Evolutionary conservation across 2,113 vertebrate genomes (phyloP).

Genomic region (Nibea coibor): DNA sequence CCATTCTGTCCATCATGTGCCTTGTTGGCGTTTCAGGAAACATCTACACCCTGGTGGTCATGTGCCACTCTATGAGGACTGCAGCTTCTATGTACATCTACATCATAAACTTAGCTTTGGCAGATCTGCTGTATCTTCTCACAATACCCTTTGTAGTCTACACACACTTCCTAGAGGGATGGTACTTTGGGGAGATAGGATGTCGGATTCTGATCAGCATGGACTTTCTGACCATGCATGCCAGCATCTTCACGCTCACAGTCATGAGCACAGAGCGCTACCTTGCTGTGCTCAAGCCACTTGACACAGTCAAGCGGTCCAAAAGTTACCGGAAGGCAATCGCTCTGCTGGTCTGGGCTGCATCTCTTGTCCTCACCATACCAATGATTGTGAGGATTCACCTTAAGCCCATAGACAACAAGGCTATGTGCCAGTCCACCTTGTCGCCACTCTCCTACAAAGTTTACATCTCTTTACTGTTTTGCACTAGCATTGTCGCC

Average conservation of each 20-base stretch:
- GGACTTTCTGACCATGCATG: constrained; percentile 95
- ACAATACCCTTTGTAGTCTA: constrained; percentile 94
- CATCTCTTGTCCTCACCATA: constrained; percentile 89
- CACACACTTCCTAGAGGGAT: constrained; percentile 91
- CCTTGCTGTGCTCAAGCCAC: constrained; percentile 90
- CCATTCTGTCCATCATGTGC: constrained; percentile 91
- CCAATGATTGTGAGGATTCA: constrained; percentile 92
- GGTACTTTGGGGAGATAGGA: constrained; percentile 91
- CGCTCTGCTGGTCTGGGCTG: constrained; percentile 88
- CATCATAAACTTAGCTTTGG: constrained; percentile 92
- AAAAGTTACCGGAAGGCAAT: constrained; percentile 93
- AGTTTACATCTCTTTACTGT: constrained; percentile 90
- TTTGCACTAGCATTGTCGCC: constrained; percentile 93
- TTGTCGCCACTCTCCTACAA: constrained; percentile 88
- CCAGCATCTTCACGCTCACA: constrained; percentile 93
- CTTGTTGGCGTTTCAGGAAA: constrained; percentile 90
- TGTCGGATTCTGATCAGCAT: constrained; percentile 90
- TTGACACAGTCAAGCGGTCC: constrained; percentile 92
- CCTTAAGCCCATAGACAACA: constrained; percentile 84
- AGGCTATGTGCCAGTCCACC: constrained; percentile 89
- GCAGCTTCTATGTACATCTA: constrained; percentile 95
- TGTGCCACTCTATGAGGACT: constrained; percentile 90
- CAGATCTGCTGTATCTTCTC: constrained; percentile 91
- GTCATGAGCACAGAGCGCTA: constrained; percentile 94
- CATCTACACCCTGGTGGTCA: constrained; percentile 92